Conservation (phyloP, 2,113 vertebrate genomes). For the Grammomys surdaster region DNA sequence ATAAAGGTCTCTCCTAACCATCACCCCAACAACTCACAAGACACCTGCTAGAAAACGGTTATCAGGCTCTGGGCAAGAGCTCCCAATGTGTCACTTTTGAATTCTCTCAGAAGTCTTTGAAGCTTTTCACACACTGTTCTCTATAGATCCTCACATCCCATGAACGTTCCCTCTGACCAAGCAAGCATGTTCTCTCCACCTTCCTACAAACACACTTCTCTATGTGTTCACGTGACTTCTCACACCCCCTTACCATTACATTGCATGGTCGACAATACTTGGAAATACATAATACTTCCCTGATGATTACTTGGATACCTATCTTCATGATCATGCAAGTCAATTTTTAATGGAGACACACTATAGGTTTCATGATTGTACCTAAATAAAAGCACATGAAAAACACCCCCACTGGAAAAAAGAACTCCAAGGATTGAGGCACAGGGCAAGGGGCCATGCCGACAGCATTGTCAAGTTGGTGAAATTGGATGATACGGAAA, state of each 20-base stretch:
- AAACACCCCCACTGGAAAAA: not conserved
- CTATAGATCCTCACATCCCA: rapidly evolving
- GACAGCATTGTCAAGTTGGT: not conserved
- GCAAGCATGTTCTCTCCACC: not conserved
- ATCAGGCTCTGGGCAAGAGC: not conserved
- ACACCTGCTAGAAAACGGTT: not conserved
- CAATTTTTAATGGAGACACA: not conserved
- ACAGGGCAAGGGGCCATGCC: not conserved
- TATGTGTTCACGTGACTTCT: rapidly evolving
- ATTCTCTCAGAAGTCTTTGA: not conserved
- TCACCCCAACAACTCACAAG: not conserved
- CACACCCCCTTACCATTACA: not conserved
- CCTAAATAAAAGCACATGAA: not conserved
- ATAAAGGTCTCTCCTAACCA: not conserved
- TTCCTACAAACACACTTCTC: rapidly evolving
- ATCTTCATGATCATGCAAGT: not conserved
- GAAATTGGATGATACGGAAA: not conserved
- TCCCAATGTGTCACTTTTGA: not conserved
- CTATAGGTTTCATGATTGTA: not conserved
- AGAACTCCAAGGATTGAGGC: not conserved
- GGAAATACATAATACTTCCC: not conserved
- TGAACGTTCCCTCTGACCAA: not conserved
- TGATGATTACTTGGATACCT: not conserved
- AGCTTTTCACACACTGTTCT: too few species aligned
- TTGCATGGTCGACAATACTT: not conserved